Percentiles rank a stretch among this genome's conserved stretches.
phyloP scores from a whole-genome alignment of 2,797 vertebrate genomes.

The Setipinna tenuifilis region DNA sequence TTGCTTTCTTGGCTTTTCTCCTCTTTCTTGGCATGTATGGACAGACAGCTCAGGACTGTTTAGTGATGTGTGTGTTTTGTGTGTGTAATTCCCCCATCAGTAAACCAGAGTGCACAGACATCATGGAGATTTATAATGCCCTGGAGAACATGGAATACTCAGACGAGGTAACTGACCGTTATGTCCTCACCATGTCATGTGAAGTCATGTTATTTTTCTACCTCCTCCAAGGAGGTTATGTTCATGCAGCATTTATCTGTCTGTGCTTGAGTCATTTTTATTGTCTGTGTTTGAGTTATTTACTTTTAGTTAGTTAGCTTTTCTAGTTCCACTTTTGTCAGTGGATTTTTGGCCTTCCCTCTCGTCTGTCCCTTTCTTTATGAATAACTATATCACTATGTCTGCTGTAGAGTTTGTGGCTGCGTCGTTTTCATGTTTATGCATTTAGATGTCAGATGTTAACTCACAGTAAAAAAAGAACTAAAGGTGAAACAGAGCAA shows the following conservation, averaged over 20 bases:
- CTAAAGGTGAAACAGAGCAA: no score
- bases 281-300: no score
- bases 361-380: no score
- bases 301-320: no score
- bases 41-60: background rate
- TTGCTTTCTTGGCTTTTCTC: background rate
- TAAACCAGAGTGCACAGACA: constrained; percentile 85
- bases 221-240: no score
- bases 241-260: no score
- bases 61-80: background rate
- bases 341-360: background rate
- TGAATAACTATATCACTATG: no score
- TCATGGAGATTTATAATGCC: constrained; percentile 88
- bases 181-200: constrained; percentile 62
- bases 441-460: no score
- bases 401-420: no score
- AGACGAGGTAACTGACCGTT: constrained; percentile 70
- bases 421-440: no score
- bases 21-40: background rate
- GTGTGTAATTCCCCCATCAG: constrained; percentile 66
- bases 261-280: no score
- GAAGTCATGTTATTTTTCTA: constrained; percentile 39
- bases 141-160: constrained; percentile 86
- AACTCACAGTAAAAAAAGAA: no score
- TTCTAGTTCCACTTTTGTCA: background rate